Percentiles rank a stretch among this genome's conserved stretches.
These are phyloP conservation scores for Hyperopisus bebe DNA, from an alignment of 2,113 vertebrate genomes.

Conservation along the genomic window DNA sequence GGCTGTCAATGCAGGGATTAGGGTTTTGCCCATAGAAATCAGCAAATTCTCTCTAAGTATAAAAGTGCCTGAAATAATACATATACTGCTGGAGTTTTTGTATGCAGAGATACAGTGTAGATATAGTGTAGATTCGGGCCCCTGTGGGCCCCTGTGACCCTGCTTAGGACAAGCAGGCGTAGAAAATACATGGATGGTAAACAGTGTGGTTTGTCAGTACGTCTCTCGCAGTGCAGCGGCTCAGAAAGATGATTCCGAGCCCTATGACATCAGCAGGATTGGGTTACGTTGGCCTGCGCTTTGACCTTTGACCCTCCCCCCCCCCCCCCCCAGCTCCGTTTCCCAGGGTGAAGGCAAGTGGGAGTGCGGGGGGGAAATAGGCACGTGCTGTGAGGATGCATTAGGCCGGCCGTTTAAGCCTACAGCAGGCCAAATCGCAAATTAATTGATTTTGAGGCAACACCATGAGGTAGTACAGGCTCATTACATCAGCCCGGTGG, in stretches of 20 bases:
- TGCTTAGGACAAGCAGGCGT: background rate
- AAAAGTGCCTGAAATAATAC: background rate
- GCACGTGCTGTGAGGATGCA: background rate
- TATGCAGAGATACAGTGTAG: background rate
- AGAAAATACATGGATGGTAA: background rate
- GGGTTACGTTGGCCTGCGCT: background rate
- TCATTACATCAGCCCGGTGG: slow-evolving; percentile 10
- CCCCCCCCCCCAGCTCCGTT: background rate
- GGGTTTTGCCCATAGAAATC: background rate
- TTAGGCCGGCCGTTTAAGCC: background rate
- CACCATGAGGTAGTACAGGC: slow-evolving; percentile 13
- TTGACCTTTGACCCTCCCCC: slow-evolving; percentile 1
- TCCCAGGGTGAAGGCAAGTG: background rate
- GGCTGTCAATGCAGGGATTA: background rate
- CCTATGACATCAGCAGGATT: background rate
- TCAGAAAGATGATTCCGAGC: background rate
- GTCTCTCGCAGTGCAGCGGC: background rate
- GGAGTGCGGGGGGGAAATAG: background rate
- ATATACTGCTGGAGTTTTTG: background rate
- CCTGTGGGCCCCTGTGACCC: background rate
- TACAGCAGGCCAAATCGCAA: slow-evolving; percentile 10
- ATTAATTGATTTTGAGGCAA: slow-evolving; percentile 26
- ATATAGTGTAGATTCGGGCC: background rate
- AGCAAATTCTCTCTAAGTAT: background rate
- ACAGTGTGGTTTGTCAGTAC: background rate